Conservation (phyloP, 2,113 vertebrate species). For the Sturnira hondurensis region DNA sequence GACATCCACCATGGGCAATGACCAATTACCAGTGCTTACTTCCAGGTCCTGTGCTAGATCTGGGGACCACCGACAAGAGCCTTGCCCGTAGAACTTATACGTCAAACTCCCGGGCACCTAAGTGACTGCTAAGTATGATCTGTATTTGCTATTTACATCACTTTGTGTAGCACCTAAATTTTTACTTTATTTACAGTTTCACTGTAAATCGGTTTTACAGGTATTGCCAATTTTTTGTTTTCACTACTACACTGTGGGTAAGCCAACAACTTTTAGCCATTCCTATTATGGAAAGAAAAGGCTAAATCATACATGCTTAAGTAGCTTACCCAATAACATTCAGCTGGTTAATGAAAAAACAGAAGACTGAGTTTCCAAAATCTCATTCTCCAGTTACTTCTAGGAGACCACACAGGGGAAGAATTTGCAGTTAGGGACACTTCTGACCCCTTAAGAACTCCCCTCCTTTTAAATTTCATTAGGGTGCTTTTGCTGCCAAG, state of each 20-base stretch:
- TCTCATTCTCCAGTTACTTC: background rate
- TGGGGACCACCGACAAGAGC: background rate
- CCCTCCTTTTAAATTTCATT: background rate
- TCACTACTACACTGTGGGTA: background rate
- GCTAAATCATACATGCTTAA: background rate
- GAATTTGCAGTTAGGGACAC: background rate
- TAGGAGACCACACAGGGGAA: background rate
- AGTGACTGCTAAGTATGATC: no score
- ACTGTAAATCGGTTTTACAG: background rate
- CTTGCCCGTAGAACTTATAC: background rate
- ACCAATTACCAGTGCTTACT: no score
- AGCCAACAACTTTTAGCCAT: background rate
- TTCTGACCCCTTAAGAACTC: background rate
- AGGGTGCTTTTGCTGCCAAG: background rate
- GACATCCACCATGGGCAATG: background rate
- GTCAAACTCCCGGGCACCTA: background rate
- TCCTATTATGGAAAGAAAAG: conserved; percentile 6
- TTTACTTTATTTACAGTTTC: background rate
- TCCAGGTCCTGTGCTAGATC: background rate
- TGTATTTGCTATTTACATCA: background rate
- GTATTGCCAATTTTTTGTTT: background rate
- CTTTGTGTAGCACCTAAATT: background rate
- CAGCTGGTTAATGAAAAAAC: background rate
- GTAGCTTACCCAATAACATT: background rate
- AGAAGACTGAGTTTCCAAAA: background rate